Percentiles rank a stretch among this genome's conserved stretches.
phyloP scores from a whole-genome alignment of 2,888 invertebrate species.

The Saturnia japonica region DNA sequence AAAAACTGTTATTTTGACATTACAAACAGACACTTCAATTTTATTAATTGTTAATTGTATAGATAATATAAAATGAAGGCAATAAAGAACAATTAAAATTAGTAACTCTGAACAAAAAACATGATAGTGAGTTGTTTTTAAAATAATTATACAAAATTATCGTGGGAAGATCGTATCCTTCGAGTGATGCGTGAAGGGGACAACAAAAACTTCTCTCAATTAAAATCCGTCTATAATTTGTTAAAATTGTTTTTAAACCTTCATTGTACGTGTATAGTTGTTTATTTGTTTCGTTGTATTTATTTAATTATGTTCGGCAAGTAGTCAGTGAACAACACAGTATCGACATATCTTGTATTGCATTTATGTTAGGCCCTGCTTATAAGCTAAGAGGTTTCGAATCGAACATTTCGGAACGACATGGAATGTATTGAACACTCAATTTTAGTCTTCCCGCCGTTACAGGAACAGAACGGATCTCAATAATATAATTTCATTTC shows the following conservation, averaged over 20 bases:
- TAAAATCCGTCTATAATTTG: not conserved
- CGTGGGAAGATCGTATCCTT: conserved; percentile 1
- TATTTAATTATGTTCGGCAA: not conserved
- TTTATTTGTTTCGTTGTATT: not conserved
- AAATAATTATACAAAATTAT: not conserved
- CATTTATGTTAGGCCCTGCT: not conserved
- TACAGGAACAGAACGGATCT: no score
- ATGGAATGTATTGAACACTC: no score
- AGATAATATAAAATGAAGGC: no score
- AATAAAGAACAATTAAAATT: not conserved
- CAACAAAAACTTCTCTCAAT: not conserved
- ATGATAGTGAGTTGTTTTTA: not conserved
- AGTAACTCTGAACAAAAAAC: not conserved
- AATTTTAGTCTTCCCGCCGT: no score
- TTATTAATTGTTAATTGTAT: no score
- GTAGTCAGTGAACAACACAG: no score
- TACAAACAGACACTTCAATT: no score
- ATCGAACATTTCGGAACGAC: no score
- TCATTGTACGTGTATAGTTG: not conserved
- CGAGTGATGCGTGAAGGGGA: not conserved
- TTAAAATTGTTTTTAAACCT: not conserved
- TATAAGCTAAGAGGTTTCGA: no score
- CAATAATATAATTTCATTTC: not conserved
- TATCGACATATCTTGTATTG: not conserved
- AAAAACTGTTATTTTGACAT: no score